Base-by-base conservation (phyloP, 2,797 vertebrate species). In the Scolopax rusticola region DNA sequence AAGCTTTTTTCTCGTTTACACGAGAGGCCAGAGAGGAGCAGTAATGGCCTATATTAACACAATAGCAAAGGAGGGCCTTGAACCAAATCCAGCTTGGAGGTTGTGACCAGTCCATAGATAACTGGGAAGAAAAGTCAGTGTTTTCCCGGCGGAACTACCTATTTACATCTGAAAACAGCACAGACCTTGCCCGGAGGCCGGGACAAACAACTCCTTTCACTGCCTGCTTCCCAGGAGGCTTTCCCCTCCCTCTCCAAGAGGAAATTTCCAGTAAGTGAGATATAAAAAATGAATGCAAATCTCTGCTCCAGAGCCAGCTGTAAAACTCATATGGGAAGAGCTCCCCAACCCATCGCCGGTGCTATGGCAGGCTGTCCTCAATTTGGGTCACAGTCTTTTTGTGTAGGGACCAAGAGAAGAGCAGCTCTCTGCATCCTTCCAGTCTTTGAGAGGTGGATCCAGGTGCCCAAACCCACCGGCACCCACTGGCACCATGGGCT, bases 91-190 rank as follows among this genome's bases (percentile, higher is more conserved):
- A 82, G 20, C 54, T 25, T 9, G 18, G 47, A 70, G 43, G 28
- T 12, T 90, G 33, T 64, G 65, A 88, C 80, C 40, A 79, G 56
- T 65, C 73, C 63, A 45, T 70, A 91, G 87, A 91, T 56, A 92
- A 92, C 20, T 30, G 77, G 77, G 61, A 96, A 70, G 86, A 93
- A 92, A 93, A 91, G 69, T 78, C 60, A 67, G 40, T 67, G 59
- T 51, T 91, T 92, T 93, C 64, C 73, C 8, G 8, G 30, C 0
- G 0, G 73, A 93, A 79, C 32, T 93, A 59, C 79, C 63, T 86
- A 86, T 91, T 95, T 92, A 95, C 87, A 90, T 95, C 70, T 93
- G 87, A 96, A 95, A 95, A 92, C 63, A 91, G 74, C 51, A 73
- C 28, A 94, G 67, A 70, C 70, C 43, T 94, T 82, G 74, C 54